Base-by-base conservation (phyloP, 2,888 invertebrate species). In the Lithophane ornitopus region DNA sequence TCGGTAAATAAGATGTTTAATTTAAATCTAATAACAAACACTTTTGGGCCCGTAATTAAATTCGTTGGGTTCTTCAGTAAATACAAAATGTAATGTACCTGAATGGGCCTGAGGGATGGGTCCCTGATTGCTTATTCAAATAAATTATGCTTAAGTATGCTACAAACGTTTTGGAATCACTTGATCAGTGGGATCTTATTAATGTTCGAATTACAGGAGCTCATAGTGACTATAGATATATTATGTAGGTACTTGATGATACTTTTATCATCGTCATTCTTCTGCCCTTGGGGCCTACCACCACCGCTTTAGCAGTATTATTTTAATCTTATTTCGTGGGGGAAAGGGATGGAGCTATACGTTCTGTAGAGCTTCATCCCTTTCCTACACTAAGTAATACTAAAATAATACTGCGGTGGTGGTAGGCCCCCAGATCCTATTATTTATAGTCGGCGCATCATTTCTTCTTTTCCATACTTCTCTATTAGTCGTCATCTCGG, bases 121-220 rank as follows among this genome's bases (percentile, higher is more conserved):
- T 39, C 2, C 26, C 9, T 70, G 46, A 70, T 70, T 61, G 34
- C 59, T 70, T 70, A n/a, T 44, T 49, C 39, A 74, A 74, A 74
- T 62, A 72, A 76, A 76, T 80, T 63, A 46, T n/a, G 8, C 22
- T 80, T 74, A 19, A 14, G n/a, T 34, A 67, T 44, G 65, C 9
- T 26, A 28, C 2, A 54, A 16, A 59, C 39, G 22, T 56, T 78
- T 79, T 52, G n/a, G 8, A 52, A 73, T 56, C 3, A 49, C 44
- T 59, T 34, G 14, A 46, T 70, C 19, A 34, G n/a, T n/a, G 2
- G 16, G 14, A 41, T 34, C 41, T 28, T 41, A 28, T 6, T 41
- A 12, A 46, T 41, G 3, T 46, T 16, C n/a, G 14, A 54, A 44
- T 44, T 44, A 44, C 9, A 49, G n/a, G 0, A n/a, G 22, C 11